These are phyloP conservation scores for Scaptomyza tumidula DNA, from an alignment of 2,888 invertebrate species.

Conservation along the genomic window DNA sequence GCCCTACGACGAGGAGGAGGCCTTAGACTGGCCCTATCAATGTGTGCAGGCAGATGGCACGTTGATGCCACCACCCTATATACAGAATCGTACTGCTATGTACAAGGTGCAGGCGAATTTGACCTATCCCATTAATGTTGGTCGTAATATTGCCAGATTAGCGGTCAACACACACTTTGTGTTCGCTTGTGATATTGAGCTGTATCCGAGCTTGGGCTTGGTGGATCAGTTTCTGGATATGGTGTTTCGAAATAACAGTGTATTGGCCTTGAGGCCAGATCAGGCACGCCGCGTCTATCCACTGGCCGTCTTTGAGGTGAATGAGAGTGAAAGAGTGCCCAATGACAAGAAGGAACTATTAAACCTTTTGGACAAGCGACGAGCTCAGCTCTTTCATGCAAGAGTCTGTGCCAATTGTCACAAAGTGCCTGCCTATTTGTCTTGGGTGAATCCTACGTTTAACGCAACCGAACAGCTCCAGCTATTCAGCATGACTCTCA, in stretches of 20 bases:
- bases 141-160: slow-evolving; percentile 92
- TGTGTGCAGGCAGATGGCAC: slow-evolving; percentile 49
- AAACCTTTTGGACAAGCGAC: slow-evolving; percentile 36
- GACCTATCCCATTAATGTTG: slow-evolving; percentile 94
- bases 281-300: slow-evolving; percentile 63
- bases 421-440: slow-evolving; percentile 51
- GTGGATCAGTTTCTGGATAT: slow-evolving; percentile 91
- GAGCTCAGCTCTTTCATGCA: slow-evolving; percentile 67
- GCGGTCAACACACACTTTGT: slow-evolving; percentile 91
- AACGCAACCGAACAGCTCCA: slow-evolving; percentile 39
- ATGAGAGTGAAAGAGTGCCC: slow-evolving; percentile 56
- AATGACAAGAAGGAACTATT: slow-evolving; percentile 68
- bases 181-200: slow-evolving; percentile 93
- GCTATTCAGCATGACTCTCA: slow-evolving; percentile 89
- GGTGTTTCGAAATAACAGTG: slow-evolving; percentile 88
- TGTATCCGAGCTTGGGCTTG: slow-evolving; percentile 93
- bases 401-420: slow-evolving; percentile 70
- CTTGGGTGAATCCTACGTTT: slow-evolving; percentile 50
- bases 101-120: slow-evolving; percentile 88
- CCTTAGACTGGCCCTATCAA: slow-evolving; percentile 56
- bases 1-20: slow-evolving; percentile 66
- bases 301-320: slow-evolving; percentile 73
- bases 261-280: slow-evolving; percentile 75
- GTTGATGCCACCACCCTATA: slow-evolving; percentile 58
- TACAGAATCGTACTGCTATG: slow-evolving; percentile 85